These are phyloP conservation scores for Notospermus geniculatus DNA, from an alignment of 1,140 invertebrate species.

Conservation along the genomic window DNA sequence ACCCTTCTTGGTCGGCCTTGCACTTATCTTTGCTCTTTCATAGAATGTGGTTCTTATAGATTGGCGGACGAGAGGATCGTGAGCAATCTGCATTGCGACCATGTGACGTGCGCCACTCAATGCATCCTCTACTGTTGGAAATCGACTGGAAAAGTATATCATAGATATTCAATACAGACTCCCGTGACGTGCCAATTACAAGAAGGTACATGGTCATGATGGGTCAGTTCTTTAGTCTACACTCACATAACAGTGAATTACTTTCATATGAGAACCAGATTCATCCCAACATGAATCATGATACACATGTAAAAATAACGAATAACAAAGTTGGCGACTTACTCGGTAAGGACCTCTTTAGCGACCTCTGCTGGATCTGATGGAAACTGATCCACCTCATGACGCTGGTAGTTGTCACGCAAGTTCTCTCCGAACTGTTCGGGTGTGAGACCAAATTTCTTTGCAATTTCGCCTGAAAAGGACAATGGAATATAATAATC, in stretches of 20 bases:
- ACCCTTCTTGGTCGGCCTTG: conserved; percentile 86
- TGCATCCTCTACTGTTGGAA: conserved; percentile 50
- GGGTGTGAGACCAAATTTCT: conserved; percentile 89
- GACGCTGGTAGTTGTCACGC: conserved; percentile 92
- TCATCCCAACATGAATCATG: too few relatives aligned
- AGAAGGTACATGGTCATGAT: too few relatives aligned
- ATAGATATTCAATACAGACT: neutral
- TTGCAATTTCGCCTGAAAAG: conserved; percentile 67
- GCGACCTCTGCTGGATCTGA: conserved; percentile 78
- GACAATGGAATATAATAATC: too few relatives aligned
- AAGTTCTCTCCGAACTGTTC: conserved; percentile 97
- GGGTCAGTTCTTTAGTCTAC: too few relatives aligned
- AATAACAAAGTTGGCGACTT: too few relatives aligned
- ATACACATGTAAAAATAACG: too few relatives aligned
- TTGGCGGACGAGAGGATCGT: conserved; percentile 85
- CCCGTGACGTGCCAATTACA: too few relatives aligned
- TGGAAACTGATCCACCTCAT: conserved; percentile 91
- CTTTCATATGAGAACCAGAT: too few relatives aligned
- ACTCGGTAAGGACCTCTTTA: conserved; percentile 63
- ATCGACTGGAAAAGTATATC: conserved; percentile 41
- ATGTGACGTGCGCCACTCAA: conserved; percentile 85
- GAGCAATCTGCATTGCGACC: conserved; percentile 88
- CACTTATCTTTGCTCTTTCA: conserved; percentile 80
- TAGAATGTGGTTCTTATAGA: conserved; percentile 86
- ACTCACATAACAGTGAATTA: too few relatives aligned